Conservation (phyloP, 2,797 vertebrate genomes). For the Salarias fasciatus region DNA sequence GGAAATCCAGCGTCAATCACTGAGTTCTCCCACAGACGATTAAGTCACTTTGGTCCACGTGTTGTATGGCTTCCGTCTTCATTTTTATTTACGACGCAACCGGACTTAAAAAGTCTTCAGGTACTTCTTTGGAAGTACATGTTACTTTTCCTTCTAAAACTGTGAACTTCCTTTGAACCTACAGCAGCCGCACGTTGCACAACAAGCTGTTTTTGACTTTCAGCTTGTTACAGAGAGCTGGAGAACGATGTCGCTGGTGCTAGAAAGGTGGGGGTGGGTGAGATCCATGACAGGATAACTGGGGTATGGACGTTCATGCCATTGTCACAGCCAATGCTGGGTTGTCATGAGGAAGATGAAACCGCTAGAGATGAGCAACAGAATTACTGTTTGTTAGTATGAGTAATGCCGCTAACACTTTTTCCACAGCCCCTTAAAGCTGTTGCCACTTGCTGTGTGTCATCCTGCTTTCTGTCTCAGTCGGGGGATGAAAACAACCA, state of each 20-base stretch:
- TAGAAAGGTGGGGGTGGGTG: constrained; percentile 32
- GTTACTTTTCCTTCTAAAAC: constrained; percentile 10
- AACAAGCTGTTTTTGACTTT: constrained; percentile 30
- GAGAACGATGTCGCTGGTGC: constrained; percentile 35
- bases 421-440: background rate
- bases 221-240: constrained; percentile 45
- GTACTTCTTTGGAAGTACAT: constrained; percentile 37
- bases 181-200: constrained; percentile 22
- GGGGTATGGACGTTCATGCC: constrained; percentile 32
- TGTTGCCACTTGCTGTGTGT: constrained; percentile 4
- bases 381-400: constrained; percentile 30
- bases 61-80: constrained; percentile 26
- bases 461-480: constrained; percentile 13
- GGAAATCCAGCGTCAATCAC: constrained; percentile 59
- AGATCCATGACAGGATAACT: constrained; percentile 43
- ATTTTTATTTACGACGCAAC: constrained; percentile 29
- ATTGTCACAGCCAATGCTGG: constrained; percentile 32
- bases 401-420: background rate
- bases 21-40: constrained; percentile 34
- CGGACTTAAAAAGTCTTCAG: constrained; percentile 34
- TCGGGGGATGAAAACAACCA: background rate
- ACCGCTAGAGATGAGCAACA: constrained; percentile 9
- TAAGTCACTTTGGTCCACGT: constrained; percentile 33
- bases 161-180: constrained; percentile 67
- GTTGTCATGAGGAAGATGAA: constrained; percentile 31